Evolutionary conservation across 2,113 vertebrate genomes (phyloP), one percentile per base, ranked within the genome.

Genomic region (Saimiri boliviensis): DNA sequence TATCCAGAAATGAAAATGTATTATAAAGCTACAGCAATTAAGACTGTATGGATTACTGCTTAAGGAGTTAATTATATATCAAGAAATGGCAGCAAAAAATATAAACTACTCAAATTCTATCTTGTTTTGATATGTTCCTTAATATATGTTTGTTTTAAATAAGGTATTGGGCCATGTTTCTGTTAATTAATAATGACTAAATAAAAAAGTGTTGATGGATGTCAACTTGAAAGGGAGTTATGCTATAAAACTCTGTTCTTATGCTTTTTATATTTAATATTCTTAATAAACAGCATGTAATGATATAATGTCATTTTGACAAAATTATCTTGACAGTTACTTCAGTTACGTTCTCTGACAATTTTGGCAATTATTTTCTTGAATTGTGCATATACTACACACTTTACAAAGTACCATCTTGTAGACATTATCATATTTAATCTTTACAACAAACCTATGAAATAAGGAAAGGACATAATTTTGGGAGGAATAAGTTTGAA

Each of bases 11-110:
- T 19, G 7, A 96, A 94, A 84, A 92, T 93, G 54, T 66, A 52
- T 84, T 73, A 52, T 37, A 90, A 68, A 91, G 19, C 27, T 94
- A 27, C 25, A 66, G 45, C 37, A 91, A 83, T 52, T 90, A 80
- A 54, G 4, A 45, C 58, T 68, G 3, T 63, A n/a, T 45, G n/a
- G 82, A 81, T 87, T 94, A 58, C 70, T 52, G 27, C 47, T 94
- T 96, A 96, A 96, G 40, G 68, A 93, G 10, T 79, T 86, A 90
- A 91, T 79, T 88, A 81, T 88, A 80, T 80, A 89, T 60, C 79
- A 92, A 86, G 54, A 93, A 17, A 88, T 63, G 54, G 56, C 42
- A 84, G 63, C 63, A 93, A 79, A 93, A 87, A 84, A 60, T 32
- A 76, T 8, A 95, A 92, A 52, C 52, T 91, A 60, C 35, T 93